Evolutionary conservation across 2,888 invertebrate genomes (phyloP).

Genomic region (Deilephila porcellus): DNA sequence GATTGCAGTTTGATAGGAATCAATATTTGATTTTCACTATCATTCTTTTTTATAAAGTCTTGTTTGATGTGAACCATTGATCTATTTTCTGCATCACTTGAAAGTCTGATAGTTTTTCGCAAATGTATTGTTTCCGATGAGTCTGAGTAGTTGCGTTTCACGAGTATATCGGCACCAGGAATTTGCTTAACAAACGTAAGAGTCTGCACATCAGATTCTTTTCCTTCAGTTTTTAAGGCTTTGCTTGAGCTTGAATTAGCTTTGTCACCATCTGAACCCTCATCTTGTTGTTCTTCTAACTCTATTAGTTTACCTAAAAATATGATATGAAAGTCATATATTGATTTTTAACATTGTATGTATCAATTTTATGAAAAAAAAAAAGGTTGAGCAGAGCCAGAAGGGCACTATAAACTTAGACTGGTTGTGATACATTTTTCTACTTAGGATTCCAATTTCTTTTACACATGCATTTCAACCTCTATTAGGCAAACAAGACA

Average conservation of each 20-base stretch:
- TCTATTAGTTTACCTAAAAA: slow-evolving; percentile 85
- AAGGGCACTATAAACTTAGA: too few species aligned
- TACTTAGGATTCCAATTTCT: too few species aligned
- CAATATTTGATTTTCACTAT: slow-evolving; percentile 77
- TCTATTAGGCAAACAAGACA: too few species aligned
- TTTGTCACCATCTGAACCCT: slow-evolving; percentile 81
- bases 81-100: slow-evolving; percentile 77
- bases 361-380: too few species aligned
- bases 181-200: slow-evolving; percentile 77
- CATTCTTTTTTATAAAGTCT: slow-evolving; percentile 75
- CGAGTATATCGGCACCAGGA: slow-evolving; percentile 73
- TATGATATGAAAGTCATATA: slow-evolving; percentile 26
- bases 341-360: too few species aligned
- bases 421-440: too few species aligned
- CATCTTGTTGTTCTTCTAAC: slow-evolving; percentile 85
- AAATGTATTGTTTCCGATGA: slow-evolving; percentile 73
- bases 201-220: slow-evolving; percentile 69
- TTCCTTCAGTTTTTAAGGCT: slow-evolving; percentile 60
- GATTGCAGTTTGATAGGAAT: slow-evolving; percentile 76
- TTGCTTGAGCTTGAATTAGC: slow-evolving; percentile 63
- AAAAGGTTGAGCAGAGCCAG: too few species aligned
- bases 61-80: slow-evolving; percentile 76
- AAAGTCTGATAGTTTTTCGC: slow-evolving; percentile 76
- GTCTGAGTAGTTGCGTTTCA: slow-evolving; percentile 73
- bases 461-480: too few species aligned